phyloP scores from a whole-genome alignment of 2,797 vertebrate species.

The Molothrus ater region DNA sequence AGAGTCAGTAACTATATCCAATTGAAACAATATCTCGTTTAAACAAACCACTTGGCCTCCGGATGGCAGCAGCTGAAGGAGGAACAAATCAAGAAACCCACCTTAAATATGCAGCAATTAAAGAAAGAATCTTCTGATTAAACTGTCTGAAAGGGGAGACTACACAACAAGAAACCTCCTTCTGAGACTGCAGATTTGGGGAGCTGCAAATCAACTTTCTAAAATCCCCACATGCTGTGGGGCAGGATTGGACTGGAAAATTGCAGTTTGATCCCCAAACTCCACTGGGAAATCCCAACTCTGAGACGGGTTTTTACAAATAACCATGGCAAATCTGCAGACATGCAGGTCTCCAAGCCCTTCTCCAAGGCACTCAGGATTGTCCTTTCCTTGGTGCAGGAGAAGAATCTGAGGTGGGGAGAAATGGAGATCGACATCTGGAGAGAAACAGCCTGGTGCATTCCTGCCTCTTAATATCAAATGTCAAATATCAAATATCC shows the following conservation, averaged over 20 bases:
- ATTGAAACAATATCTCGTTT: not conserved
- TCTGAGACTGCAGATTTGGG: not conserved
- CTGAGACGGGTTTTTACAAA: not conserved
- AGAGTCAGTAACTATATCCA: not conserved
- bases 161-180: not conserved
- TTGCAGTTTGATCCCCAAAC: not conserved
- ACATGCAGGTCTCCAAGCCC: not conserved
- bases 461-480: not conserved
- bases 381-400: not conserved
- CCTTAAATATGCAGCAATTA: not conserved
- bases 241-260: not conserved
- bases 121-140: not conserved
- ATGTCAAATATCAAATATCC: not conserved
- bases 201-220: not conserved
- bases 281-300: not conserved
- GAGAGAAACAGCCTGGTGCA: not conserved
- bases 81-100: not conserved
- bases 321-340: not conserved
- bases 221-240: not conserved
- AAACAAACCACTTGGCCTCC: conserved; percentile 28
- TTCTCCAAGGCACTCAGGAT: not conserved
- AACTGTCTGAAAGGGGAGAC: not conserved
- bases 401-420: not conserved
- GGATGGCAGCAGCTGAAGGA: conserved; percentile 56
- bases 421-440: not conserved